A percentile compares a stretch with the other conserved stretches of the same genome.
These are phyloP conservation scores for Lycophotia porphyrea DNA, from an alignment of 2,888 invertebrate species.

Conservation along the genomic window DNA sequence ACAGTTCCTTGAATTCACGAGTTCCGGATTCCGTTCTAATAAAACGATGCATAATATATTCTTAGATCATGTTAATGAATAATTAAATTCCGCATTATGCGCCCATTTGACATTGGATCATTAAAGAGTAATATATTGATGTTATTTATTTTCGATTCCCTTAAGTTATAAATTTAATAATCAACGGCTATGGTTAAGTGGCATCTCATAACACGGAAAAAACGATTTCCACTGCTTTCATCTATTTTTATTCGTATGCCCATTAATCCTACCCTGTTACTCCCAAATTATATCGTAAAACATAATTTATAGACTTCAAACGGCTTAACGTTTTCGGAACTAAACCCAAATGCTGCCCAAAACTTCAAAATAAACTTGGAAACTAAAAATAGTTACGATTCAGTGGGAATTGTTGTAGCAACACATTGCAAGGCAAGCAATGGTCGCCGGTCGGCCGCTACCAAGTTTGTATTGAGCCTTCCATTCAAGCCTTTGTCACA, in stretches of 20 bases:
- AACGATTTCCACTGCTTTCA: slow-evolving; percentile 46
- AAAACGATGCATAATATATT: slow-evolving; percentile 34
- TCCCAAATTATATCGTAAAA: slow-evolving; percentile 49
- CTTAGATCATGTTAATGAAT: slow-evolving; percentile 16
- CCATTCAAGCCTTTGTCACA: slow-evolving; percentile 84
- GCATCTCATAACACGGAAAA: slow-evolving; percentile 1
- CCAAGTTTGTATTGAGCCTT: slow-evolving; percentile 69
- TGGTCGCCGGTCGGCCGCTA: slow-evolving; percentile 61
- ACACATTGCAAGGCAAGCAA: slow-evolving; percentile 55
- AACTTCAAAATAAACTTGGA: slow-evolving; percentile 49
- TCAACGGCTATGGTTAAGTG: slow-evolving; percentile 10
- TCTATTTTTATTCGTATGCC: slow-evolving; percentile 20
- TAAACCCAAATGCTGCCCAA: slow-evolving; percentile 45
- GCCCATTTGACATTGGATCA: slow-evolving; percentile 22
- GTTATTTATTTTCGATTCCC: slow-evolving; percentile 33
- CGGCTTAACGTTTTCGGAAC: slow-evolving; percentile 42
- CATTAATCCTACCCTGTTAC: slow-evolving; percentile 24
- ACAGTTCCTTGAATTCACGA: slow-evolving; percentile 43
- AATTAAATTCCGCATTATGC: slow-evolving; percentile 29
- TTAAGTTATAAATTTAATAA: slow-evolving; percentile 1
- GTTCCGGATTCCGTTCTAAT: slow-evolving; percentile 41
- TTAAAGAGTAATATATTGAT: slow-evolving; percentile 38
- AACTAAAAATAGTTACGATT: slow-evolving; percentile 54
- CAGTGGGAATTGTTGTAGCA: slow-evolving; percentile 53
- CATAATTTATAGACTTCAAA: slow-evolving; percentile 60